Percentiles rank a stretch among this genome's conserved stretches.
Conservation (phyloP, 1,140 invertebrate genomes). For the Diorhabda elongata region DNA sequence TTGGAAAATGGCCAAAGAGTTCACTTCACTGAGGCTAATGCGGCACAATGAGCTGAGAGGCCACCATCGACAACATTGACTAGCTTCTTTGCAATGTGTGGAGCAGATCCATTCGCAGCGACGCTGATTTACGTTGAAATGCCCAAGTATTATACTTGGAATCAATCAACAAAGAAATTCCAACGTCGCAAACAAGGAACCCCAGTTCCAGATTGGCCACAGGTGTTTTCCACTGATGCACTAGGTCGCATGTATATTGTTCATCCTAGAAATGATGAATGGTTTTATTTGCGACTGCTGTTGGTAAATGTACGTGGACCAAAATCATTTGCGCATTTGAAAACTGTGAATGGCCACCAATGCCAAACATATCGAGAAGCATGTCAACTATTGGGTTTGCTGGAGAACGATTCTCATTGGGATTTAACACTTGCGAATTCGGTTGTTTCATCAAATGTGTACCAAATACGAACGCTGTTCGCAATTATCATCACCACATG, state of each 20-base stretch:
- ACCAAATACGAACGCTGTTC: slow-evolving; percentile 48
- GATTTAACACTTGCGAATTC: slow-evolving; percentile 44
- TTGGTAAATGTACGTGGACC: slow-evolving; percentile 46
- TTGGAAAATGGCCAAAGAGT: slow-evolving; percentile 47
- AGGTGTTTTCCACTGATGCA: slow-evolving; percentile 28
- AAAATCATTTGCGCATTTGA: slow-evolving; percentile 48
- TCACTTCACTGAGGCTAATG: slow-evolving; percentile 36
- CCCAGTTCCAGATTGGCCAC: not conserved
- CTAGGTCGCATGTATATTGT: not conserved
- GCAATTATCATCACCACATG: slow-evolving; percentile 45
- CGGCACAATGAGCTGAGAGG: not conserved
- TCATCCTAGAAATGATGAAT: slow-evolving; percentile 36
- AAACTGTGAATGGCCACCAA: slow-evolving; percentile 46
- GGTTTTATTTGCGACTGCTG: slow-evolving; percentile 49
- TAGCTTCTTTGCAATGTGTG: slow-evolving; percentile 46
- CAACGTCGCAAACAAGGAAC: slow-evolving; percentile 42
- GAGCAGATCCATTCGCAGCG: slow-evolving; percentile 44
- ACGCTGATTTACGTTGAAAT: slow-evolving; percentile 48
- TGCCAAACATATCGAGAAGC: slow-evolving; percentile 22
- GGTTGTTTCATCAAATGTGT: slow-evolving; percentile 40
- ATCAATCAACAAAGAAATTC: slow-evolving; percentile 41
- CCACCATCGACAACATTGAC: slow-evolving; percentile 36
- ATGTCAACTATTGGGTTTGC: no score
- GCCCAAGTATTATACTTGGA: slow-evolving; percentile 48
- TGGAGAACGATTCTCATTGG: slow-evolving; percentile 36